These are phyloP conservation scores for Rhinoraja longicauda DNA, from an alignment of 2,797 vertebrate species.

Conservation along the genomic window DNA sequence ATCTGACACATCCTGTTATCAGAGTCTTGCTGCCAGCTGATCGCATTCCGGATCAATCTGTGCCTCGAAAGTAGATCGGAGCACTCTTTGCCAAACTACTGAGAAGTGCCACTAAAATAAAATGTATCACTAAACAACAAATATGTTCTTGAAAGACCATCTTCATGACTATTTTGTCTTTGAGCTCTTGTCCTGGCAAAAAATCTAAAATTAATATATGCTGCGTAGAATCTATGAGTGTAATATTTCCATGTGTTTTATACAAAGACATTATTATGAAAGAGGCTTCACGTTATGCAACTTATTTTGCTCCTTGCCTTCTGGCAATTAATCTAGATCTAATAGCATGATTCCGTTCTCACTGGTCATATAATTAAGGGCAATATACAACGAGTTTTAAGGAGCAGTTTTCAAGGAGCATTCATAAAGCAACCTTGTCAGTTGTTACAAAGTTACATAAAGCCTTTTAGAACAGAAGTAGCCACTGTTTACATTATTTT, in stretches of 20 bases:
- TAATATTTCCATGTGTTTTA: background rate
- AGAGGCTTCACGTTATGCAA: background rate
- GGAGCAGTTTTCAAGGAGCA: background rate
- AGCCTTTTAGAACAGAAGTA: background rate
- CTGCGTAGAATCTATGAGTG: background rate
- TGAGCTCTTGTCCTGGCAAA: background rate
- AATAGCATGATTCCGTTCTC: background rate
- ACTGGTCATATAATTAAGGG: background rate
- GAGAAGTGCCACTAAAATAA: too few species aligned
- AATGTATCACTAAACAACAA: background rate
- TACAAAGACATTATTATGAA: background rate
- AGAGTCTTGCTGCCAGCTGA: background rate
- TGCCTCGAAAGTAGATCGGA: background rate
- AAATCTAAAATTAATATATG: background rate
- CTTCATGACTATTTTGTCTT: background rate
- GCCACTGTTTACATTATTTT: background rate
- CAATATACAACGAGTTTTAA: background rate
- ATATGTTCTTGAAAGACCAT: background rate
- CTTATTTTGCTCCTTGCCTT: background rate
- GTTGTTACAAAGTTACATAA: background rate
- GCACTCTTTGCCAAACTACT: background rate
- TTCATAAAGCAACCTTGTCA: background rate
- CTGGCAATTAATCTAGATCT: background rate
- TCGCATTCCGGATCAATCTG: background rate
- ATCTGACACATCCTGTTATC: background rate